These are phyloP conservation scores for Triplophysa bombifrons DNA, from an alignment of 2,797 vertebrate genomes.

Conservation along the genomic window DNA sequence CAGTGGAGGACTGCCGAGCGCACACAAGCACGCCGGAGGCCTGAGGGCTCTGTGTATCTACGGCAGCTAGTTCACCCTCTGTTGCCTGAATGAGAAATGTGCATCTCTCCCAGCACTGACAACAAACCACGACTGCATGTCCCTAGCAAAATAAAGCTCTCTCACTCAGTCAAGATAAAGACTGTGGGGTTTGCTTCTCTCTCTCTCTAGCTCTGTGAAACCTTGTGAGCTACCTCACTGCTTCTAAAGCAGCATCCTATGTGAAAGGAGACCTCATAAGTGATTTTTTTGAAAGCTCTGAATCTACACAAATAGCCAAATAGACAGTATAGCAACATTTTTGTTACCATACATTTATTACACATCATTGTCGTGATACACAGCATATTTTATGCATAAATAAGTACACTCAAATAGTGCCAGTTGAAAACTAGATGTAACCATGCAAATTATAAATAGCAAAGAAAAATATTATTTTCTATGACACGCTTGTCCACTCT, in stretches of 20 bases:
- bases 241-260: neutral
- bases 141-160: slow-evolving; percentile 45
- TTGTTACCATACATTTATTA: neutral
- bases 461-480: no score
- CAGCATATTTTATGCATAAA: neutral
- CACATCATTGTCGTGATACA: neutral
- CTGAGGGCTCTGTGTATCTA: slow-evolving; percentile 49
- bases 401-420: no score
- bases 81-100: slow-evolving; percentile 51
- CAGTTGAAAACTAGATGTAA: no score
- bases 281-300: neutral
- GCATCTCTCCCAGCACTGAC: slow-evolving; percentile 41
- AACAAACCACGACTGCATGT: slow-evolving; percentile 44
- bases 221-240: neutral
- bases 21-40: slow-evolving; percentile 33
- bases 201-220: neutral
- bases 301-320: no score
- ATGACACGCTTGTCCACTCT: neutral
- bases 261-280: neutral
- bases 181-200: slow-evolving; percentile 14
- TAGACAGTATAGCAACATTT: neutral
- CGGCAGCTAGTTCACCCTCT: slow-evolving; percentile 35
- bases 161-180: slow-evolving; percentile 49
- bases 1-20: slow-evolving; percentile 44
- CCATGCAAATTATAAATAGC: no score